These are phyloP conservation scores for Datnioides undecimradiatus DNA, from an alignment of 2,113 vertebrate species.

Conservation along the genomic window DNA sequence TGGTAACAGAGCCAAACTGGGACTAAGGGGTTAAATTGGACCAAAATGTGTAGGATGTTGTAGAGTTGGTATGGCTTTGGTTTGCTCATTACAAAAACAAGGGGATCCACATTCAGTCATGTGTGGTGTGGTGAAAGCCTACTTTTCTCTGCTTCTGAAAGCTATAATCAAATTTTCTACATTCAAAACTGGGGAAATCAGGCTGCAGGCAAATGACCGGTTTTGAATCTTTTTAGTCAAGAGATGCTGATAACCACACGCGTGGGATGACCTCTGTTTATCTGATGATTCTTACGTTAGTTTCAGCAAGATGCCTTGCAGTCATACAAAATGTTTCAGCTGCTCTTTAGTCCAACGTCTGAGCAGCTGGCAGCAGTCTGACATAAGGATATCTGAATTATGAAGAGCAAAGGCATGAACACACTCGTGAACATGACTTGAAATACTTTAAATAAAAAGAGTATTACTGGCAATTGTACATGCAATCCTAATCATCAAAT, in stretches of 20 bases:
- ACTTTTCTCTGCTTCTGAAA: not conserved
- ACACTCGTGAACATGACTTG: not conserved
- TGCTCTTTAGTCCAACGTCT: not conserved
- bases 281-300: not conserved
- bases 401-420: not conserved
- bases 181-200: constrained; percentile 57
- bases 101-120: constrained; percentile 3
- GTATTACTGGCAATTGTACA: not conserved
- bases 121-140: not conserved
- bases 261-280: not conserved
- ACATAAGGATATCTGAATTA: not conserved
- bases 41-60: too few relatives aligned
- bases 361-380: not conserved
- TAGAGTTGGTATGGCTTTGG: too few relatives aligned
- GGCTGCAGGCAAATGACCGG: constrained; percentile 35
- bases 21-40: too few relatives aligned
- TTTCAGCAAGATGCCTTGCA: not conserved
- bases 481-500: not conserved
- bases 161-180: constrained; percentile 35
- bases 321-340: not conserved
- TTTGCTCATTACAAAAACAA: constrained; percentile 1
- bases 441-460: not conserved
- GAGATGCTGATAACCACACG: not conserved
- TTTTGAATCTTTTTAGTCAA: constrained; percentile 36
- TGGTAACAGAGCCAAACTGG: too few relatives aligned